Evolutionary conservation across 2,113 vertebrate genomes (phyloP).

Genomic region (Otus sunia): DNA sequence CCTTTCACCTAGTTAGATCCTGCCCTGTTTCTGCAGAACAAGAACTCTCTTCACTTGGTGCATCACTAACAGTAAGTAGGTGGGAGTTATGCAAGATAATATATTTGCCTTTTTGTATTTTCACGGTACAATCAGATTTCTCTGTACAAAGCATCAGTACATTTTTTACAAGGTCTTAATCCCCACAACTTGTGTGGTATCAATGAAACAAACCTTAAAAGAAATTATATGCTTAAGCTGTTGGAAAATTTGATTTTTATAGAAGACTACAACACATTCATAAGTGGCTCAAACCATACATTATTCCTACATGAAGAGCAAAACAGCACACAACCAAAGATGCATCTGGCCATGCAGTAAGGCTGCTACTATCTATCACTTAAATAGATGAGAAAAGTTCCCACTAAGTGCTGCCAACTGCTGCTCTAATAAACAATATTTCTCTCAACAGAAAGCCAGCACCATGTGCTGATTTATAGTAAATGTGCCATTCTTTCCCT

Average conservation of each 20-base stretch:
- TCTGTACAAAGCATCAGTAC: not conserved
- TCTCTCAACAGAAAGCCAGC: constrained; percentile 8
- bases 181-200: not conserved
- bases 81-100: not conserved
- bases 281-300: not conserved
- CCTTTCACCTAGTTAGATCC: not conserved
- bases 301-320: not conserved
- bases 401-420: not conserved
- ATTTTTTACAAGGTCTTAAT: not conserved
- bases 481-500: not conserved
- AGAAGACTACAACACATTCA: not conserved
- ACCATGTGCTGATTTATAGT: not conserved
- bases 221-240: not conserved
- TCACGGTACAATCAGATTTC: not conserved
- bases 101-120: not conserved
- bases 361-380: not conserved
- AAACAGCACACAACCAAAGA: not conserved
- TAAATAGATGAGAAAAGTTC: constrained; percentile 6
- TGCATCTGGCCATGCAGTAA: not conserved
- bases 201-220: not conserved
- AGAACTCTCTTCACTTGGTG: not conserved
- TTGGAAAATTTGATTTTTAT: not conserved
- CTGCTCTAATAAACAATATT: constrained; percentile 23
- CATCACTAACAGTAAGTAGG: not conserved
- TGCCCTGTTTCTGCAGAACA: not conserved